A percentile compares a stretch with the other conserved stretches of the same genome.
These are phyloP conservation scores for Melanotaenia trifasciata DNA, from an alignment of 2,797 vertebrate species.

Conservation along the genomic window DNA sequence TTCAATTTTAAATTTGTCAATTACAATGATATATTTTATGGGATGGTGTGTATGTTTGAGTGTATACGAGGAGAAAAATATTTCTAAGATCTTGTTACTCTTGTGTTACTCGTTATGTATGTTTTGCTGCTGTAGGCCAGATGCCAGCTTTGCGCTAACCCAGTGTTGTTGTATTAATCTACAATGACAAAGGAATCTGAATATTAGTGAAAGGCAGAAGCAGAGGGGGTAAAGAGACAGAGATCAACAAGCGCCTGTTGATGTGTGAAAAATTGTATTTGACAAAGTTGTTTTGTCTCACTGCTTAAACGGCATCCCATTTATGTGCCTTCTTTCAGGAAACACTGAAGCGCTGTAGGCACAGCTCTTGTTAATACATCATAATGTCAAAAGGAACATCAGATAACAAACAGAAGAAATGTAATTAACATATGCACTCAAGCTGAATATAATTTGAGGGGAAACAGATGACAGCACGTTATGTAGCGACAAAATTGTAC, in stretches of 20 bases:
- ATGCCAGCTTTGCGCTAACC: no score
- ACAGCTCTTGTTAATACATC: constrained; percentile 63
- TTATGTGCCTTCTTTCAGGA: constrained; percentile 35
- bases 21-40: no score
- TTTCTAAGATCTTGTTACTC: no score
- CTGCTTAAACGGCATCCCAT: constrained; percentile 44
- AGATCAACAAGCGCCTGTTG: constrained; percentile 15
- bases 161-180: no score
- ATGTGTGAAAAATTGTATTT: constrained; percentile 43
- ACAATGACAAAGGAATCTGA: no score
- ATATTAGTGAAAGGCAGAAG: background rate
- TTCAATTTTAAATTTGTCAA: no score
- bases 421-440: constrained; percentile 62
- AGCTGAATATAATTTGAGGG: constrained; percentile 48
- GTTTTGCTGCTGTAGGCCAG: no score
- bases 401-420: constrained; percentile 59
- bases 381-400: constrained; percentile 52
- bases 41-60: no score
- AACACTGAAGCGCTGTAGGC: constrained; percentile 45
- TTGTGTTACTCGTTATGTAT: no score
- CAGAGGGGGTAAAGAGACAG: constrained; percentile 4
- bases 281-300: constrained; percentile 47
- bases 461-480: constrained; percentile 50
- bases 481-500: constrained; percentile 26
- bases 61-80: no score